Percentiles rank a stretch among this genome's conserved stretches.
These are phyloP conservation scores for Macrotis lagotis DNA, from an alignment of 2,113 vertebrate species.

Conservation along the genomic window DNA sequence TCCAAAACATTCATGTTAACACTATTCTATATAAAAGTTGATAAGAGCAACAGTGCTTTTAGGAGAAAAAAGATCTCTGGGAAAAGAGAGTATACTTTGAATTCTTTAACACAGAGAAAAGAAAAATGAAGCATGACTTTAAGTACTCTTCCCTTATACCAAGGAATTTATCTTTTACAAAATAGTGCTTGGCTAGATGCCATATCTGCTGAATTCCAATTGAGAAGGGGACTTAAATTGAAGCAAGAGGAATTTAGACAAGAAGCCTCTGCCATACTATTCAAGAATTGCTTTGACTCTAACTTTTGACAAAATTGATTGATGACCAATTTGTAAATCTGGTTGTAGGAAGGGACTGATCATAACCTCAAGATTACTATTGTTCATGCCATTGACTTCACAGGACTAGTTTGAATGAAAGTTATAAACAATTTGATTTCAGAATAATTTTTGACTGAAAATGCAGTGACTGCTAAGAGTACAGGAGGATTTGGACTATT, in stretches of 20 bases:
- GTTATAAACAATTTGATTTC: neutral
- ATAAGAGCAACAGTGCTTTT: neutral
- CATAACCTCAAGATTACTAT: neutral
- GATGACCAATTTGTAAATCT: neutral
- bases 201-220: neutral
- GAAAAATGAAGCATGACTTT: neutral
- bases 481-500: neutral
- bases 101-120: neutral
- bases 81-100: neutral
- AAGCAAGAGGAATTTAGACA: neutral
- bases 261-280: neutral
- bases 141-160: neutral
- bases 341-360: neutral
- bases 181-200: neutral
- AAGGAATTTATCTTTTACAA: neutral
- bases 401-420: neutral
- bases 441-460: neutral
- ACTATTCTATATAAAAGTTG: neutral
- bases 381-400: neutral
- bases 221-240: neutral
- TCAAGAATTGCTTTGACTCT: neutral
- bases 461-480: neutral
- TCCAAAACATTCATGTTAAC: neutral
- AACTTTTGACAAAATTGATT: neutral
- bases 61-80: neutral